Percentiles rank a stretch among this genome's conserved stretches.
Conservation (phyloP, 2,888 invertebrate species). For the Acholoe squamosa region DNA sequence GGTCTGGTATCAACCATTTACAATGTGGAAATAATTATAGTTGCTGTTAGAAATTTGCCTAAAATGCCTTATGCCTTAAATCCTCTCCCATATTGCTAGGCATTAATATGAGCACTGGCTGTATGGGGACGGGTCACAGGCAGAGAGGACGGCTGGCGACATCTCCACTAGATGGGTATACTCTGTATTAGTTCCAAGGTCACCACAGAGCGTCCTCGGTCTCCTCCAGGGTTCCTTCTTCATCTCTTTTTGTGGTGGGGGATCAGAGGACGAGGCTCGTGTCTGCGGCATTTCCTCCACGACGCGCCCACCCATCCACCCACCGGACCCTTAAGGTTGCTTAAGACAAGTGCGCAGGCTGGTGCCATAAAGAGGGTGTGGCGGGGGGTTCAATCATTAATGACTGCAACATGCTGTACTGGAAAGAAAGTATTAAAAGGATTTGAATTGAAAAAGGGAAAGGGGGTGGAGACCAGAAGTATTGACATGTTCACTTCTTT, state of each 20-base stretch:
- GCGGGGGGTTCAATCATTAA: conserved; percentile 16
- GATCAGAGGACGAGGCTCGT: conserved; percentile 43
- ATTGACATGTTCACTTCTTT: conserved; percentile 39
- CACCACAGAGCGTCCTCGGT: conserved; percentile 1
- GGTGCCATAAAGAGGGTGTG: background rate
- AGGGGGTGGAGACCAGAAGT: conserved; percentile 18
- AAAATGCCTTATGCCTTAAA: no score
- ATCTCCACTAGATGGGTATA: background rate
- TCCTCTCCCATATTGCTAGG: no score
- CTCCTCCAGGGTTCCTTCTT: conserved; percentile 48
- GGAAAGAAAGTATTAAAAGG: background rate
- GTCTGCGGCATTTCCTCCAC: conserved; percentile 35
- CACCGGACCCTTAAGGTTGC: conserved; percentile 37
- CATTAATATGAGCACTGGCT: no score
- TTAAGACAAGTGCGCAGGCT: conserved; percentile 22
- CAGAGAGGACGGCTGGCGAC: background rate
- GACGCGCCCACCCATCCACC: background rate
- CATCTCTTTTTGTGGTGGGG: conserved; percentile 45
- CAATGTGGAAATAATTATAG: no score
- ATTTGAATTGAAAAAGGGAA: background rate
- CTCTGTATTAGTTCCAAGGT: conserved; percentile 48
- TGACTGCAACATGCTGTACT: background rate
- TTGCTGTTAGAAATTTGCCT: no score
- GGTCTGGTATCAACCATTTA: no score
- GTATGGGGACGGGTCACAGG: background rate